These are phyloP conservation scores for Cetoscarus ocellatus DNA, from an alignment of 2,797 vertebrate genomes.

Conservation along the genomic window DNA sequence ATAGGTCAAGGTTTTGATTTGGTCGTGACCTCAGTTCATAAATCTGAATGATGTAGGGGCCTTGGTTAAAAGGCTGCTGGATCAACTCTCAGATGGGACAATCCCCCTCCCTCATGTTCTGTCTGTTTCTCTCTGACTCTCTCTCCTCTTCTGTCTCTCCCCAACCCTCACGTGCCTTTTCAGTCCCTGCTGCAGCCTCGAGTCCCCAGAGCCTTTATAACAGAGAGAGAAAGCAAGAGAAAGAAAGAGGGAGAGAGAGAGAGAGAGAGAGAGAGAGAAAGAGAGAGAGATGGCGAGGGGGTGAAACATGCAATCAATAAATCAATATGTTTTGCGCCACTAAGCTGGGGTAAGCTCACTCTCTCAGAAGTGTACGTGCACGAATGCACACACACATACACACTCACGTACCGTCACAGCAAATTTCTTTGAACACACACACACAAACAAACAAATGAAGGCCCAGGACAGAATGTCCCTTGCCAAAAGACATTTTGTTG, in stretches of 20 bases:
- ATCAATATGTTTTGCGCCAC: constrained; percentile 87
- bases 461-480: constrained; percentile 81
- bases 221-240: constrained; percentile 67
- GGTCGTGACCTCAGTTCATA: constrained; percentile 86
- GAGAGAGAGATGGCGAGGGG: constrained; percentile 72
- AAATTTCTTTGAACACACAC: constrained; percentile 69
- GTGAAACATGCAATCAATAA: constrained; percentile 86
- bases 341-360: constrained; percentile 82
- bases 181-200: constrained; percentile 68
- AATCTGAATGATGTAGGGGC: constrained; percentile 87
- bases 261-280: constrained; percentile 32
- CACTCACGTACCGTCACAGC: constrained; percentile 66
- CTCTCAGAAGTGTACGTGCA: constrained; percentile 68
- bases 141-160: constrained; percentile 55
- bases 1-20: constrained; percentile 89
- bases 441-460: constrained; percentile 76
- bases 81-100: constrained; percentile 73
- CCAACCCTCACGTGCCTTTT: constrained; percentile 51
- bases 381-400: constrained; percentile 46
- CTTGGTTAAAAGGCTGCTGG: constrained; percentile 76
- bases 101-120: constrained; percentile 52
- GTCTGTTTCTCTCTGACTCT: constrained; percentile 56
- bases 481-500: constrained; percentile 87
- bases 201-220: constrained; percentile 73
- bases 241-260: constrained; percentile 79